These are phyloP conservation scores for Atethmia centrago DNA, from an alignment of 2,888 invertebrate species.

Conservation along the genomic window DNA sequence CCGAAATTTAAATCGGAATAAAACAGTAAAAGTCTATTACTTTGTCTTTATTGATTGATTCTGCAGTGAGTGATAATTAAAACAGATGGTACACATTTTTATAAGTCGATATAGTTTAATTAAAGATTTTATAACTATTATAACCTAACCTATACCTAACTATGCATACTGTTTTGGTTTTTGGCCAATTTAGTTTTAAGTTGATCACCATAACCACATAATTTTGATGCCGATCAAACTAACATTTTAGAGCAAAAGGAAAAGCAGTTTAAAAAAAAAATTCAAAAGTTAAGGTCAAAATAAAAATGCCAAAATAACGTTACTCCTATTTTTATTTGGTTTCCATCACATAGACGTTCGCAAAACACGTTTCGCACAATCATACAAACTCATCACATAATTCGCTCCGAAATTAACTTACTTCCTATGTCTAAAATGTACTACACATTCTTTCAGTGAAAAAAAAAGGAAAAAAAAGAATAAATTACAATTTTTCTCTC, in stretches of 20 bases:
- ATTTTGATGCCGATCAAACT: neutral
- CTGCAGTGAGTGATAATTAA: conserved; percentile 2
- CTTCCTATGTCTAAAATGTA: conserved; percentile 61
- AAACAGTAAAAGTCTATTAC: conserved; percentile 16
- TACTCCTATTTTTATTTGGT: conserved; percentile 84
- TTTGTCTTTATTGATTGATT: conserved; percentile 31
- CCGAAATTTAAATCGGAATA: conserved; percentile 2
- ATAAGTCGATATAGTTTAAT: neutral
- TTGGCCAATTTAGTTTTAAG: neutral
- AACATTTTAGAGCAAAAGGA: neutral
- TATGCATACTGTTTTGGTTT: neutral
- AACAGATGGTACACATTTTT: neutral
- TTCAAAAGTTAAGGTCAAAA: conserved; percentile 16
- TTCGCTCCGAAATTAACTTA: conserved; percentile 70
- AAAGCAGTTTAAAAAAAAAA: neutral
- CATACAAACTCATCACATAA: conserved; percentile 65
- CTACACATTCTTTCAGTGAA: conserved; percentile 63
- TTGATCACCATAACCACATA: neutral
- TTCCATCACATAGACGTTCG: conserved; percentile 78
- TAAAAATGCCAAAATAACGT: conserved; percentile 48
- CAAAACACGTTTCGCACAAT: conserved; percentile 66
- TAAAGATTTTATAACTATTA: conserved; percentile 8
- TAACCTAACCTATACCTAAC: conserved; percentile 5
- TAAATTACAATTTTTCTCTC: conserved; percentile 77
- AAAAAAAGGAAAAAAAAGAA: conserved; percentile 67